Evolutionary conservation across 2,888 invertebrate species (phyloP).

Genomic region (Amiota mariae): DNA sequence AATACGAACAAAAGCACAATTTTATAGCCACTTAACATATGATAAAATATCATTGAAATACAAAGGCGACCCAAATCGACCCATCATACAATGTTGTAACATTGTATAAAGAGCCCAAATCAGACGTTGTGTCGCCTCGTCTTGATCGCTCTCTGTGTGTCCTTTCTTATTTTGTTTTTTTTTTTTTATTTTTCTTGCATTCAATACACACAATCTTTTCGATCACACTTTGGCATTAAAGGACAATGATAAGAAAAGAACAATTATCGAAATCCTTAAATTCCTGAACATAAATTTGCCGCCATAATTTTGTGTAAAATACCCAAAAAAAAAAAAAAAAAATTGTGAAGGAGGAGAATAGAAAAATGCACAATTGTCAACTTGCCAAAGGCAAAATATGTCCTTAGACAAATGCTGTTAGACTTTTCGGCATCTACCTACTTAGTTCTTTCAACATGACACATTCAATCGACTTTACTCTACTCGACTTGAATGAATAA

Average conservation of each 20-base stretch:
- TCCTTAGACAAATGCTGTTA: background rate
- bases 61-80: conserved; percentile 25
- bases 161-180: background rate
- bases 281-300: conserved; percentile 51
- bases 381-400: conserved; percentile 20
- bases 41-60: conserved; percentile 57
- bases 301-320: conserved; percentile 62
- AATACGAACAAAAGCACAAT: conserved; percentile 50
- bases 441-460: conserved; percentile 29
- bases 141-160: conserved; percentile 18
- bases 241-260: conserved; percentile 60
- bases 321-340: conserved; percentile 58
- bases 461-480: conserved; percentile 43
- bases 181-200: background rate
- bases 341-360: background rate
- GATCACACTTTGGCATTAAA: conserved; percentile 51
- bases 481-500: conserved; percentile 46
- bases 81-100: background rate
- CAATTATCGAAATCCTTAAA: conserved; percentile 64
- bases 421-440: conserved; percentile 52
- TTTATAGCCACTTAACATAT: conserved; percentile 71
- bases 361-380: conserved; percentile 21
- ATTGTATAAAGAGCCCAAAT: no score
- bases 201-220: conserved; percentile 9
- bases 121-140: no score